Evolutionary conservation across 30 jellyfish, hydroid and myxozoan genomes (phyloP), one percentile per base, ranked within the genome.

Genomic region (Aurelia sp.): DNA sequence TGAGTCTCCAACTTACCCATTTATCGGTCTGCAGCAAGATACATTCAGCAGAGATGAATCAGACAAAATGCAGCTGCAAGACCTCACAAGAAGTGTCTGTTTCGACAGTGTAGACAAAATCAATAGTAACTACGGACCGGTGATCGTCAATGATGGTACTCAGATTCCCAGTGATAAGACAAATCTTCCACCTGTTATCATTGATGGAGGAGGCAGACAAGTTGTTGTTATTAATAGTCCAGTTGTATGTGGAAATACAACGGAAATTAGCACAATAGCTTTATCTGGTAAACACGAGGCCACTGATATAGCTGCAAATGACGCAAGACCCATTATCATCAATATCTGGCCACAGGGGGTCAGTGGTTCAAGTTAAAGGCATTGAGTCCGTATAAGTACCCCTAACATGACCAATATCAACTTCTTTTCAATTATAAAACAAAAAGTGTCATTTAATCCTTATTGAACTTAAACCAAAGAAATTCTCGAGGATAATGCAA

Each of bases 311-410:
- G 62, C 81, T 11, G 64, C 81, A 6, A 27, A 51, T 16, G 74
- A 68, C 47, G 60, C 93, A 22, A 33, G 84, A 7, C 93, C 93
- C 15, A 73, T 84, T 3, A 76, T 84, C 52, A 72, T 84, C 44
- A 84, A 84, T 52, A 84, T 84, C 27, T 84, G 93, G 93, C 93
- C 93, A 61, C 93, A 84, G n/a, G 57, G 64, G n/a, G 87, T 60
- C 35, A 60, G 52, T 44, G 55, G 55, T 44, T 44, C 55, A 44
- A 44, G 55, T 44, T 44, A 41, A 41, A n/a, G n/a, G 52, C 8
- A 41, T 41, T 4, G 52, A 11, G 13, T 41, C 8, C 52, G 52
- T 41, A 41, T 7, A 7, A n/a, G n/a, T n/a, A n/a, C n/a, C n/a
- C n/a, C n/a, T n/a, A n/a, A n/a, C n/a, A n/a, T n/a, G n/a, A n/a